Evolutionary conservation across 2,888 invertebrate genomes (phyloP).

Genomic region (Capitulum mitella): DNA sequence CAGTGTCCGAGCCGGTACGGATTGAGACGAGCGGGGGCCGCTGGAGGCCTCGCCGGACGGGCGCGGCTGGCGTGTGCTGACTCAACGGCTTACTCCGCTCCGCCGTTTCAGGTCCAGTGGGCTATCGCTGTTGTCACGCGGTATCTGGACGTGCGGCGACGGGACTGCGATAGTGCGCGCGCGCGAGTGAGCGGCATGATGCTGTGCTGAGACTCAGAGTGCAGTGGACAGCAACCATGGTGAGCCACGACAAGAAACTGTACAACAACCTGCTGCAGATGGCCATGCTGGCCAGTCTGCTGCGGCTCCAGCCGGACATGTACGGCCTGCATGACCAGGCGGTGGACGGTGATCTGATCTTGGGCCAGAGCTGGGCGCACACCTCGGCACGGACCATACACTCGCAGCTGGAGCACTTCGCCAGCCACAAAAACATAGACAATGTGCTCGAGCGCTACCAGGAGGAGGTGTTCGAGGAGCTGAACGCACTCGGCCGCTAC

Average conservation of each 20-base stretch:
- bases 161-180: too few species aligned
- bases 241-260: slow-evolving; percentile 72
- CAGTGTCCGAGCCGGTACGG: too few species aligned
- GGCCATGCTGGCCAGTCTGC: slow-evolving; percentile 68
- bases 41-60: too few species aligned
- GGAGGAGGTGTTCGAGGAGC: slow-evolving; percentile 62
- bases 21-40: too few species aligned
- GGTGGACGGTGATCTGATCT: slow-evolving; percentile 44
- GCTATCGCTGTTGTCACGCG: too few species aligned
- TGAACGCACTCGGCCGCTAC: slow-evolving; percentile 62
- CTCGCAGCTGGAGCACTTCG: slow-evolving; percentile 39
- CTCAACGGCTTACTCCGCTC: too few species aligned
- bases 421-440: slow-evolving; percentile 65
- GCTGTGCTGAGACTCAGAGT: neutral
- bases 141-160: too few species aligned
- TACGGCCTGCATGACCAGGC: slow-evolving; percentile 51
- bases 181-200: too few species aligned
- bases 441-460: slow-evolving; percentile 63
- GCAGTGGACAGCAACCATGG: slow-evolving; percentile 49
- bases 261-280: slow-evolving; percentile 73
- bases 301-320: slow-evolving; percentile 63
- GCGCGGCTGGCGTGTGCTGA: too few species aligned
- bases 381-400: slow-evolving; percentile 34
- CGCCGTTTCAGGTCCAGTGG: too few species aligned
- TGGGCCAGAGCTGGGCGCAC: slow-evolving; percentile 36